Evolutionary conservation across 1,140 invertebrate genomes (phyloP), one percentile per base, ranked within the genome.

Genomic region (Drosophila simulans): DNA sequence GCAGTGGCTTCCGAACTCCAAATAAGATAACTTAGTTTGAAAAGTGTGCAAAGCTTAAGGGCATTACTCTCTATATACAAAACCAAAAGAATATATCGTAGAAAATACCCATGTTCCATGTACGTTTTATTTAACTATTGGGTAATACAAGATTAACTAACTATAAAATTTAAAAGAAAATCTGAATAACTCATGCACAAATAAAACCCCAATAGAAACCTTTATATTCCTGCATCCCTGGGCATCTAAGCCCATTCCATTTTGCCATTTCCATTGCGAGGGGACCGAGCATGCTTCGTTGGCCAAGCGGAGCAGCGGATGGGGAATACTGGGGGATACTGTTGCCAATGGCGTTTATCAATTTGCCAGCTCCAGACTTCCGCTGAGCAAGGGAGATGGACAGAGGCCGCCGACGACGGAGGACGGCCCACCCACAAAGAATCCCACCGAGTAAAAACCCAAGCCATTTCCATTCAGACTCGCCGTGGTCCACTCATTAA

Each of bases 281-380:
- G 12, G 57, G 31, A 34, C 58, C 17, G 49, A 54, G 58, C 37
- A 74, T 63, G 70, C 69, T 64, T 75, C 58, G 70, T 75, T 75
- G 62, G 34, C 27, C 59, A 55, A 45, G 48, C 27, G 27, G n/a
- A 11, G 8, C 27, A 51, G 12, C 25, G 17, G 34, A 17, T 22
- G 69, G 49, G 51, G 39, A 35, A n/a, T 35, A 17, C 20, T 11
- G 59, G 52, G 34, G 69, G 8, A 54, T 64, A 56, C 53, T 71
- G 65, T 85, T 82, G 82, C 83, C 82, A 78, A 88, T 88, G 83
- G 83, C 83, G 79, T 83, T 88, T 88, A 86, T 86, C 82, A 86
- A 88, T 83, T 86, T 83, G 76, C 62, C 71, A 48, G 71, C 53
- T 39, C 34, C 60, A 65, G 72, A 75, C 72, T 75, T 75, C 72